Percentiles rank a stretch among this genome's conserved stretches.
Conservation (phyloP, 2,797 vertebrate genomes). For the Gymnothorax reevesii region DNA sequence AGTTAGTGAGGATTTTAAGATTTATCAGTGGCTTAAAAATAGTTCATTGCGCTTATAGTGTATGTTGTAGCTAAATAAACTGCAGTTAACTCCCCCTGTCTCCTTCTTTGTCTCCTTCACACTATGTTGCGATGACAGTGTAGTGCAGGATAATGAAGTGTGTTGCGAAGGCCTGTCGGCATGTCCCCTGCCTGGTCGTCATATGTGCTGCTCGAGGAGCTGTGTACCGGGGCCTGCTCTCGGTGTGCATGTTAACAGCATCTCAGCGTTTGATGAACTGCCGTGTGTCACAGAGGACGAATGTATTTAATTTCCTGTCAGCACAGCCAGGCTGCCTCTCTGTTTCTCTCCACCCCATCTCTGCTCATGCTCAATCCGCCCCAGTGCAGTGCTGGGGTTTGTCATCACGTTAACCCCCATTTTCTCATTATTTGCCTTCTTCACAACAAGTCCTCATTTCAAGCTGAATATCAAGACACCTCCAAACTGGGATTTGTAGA, state of each 20-base stretch:
- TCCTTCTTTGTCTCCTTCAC: not conserved
- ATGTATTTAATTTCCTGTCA: constrained; percentile 76
- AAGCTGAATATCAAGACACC: constrained; percentile 5
- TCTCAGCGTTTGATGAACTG: constrained; percentile 64
- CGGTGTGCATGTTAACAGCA: constrained; percentile 23
- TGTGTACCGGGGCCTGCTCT: constrained; percentile 22
- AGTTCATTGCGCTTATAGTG: not conserved
- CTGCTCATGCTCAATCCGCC: constrained; percentile 60
- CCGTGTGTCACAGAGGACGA: constrained; percentile 68
- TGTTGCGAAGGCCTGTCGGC: constrained; percentile 45
- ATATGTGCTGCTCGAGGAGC: constrained; percentile 42
- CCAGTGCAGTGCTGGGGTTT: constrained; percentile 48
- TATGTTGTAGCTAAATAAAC: not conserved
- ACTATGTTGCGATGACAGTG: not conserved
- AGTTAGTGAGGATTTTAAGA: not conserved
- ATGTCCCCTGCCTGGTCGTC: constrained; percentile 50
- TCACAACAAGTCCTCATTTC: constrained; percentile 13
- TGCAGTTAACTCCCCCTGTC: not conserved
- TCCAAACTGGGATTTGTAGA: constrained; percentile 10
- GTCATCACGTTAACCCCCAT: constrained; percentile 38
- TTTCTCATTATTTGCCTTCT: constrained; percentile 29
- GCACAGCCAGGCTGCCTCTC: constrained; percentile 45
- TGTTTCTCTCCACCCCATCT: constrained; percentile 66
- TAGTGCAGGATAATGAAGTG: not conserved
- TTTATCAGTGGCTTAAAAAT: not conserved